Evolutionary conservation across 2,888 invertebrate species (phyloP).

Genomic region (Ochlodes sylvanus): DNA sequence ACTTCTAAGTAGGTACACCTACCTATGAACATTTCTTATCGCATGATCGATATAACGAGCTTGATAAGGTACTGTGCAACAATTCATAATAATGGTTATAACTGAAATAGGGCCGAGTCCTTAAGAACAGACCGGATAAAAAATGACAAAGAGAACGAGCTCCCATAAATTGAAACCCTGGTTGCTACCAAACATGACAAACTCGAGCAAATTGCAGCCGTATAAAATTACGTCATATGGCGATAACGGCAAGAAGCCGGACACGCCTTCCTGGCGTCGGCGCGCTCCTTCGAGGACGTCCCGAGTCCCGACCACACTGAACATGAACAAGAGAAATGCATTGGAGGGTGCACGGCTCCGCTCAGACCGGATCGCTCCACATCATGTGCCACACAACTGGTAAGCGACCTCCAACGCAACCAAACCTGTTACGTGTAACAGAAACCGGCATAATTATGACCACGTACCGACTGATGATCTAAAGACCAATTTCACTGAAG

Average conservation of each 20-base stretch:
- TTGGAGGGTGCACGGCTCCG: conserved; percentile 64
- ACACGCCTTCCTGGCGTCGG: conserved; percentile 80
- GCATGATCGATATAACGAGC: conserved; percentile 35
- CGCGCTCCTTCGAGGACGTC: conserved; percentile 72
- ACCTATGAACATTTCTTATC: conserved; percentile 45
- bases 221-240: conserved; percentile 75
- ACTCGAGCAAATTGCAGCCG: conserved; percentile 27
- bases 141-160: background rate
- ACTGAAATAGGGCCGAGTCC: background rate
- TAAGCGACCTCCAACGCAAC: conserved; percentile 80
- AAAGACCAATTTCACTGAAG: conserved; percentile 48
- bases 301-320: conserved; percentile 56
- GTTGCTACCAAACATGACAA: background rate
- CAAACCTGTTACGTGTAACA: conserved; percentile 82
- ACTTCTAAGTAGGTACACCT: background rate
- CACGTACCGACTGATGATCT: conserved; percentile 58
- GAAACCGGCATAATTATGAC: conserved; percentile 62
- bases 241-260: conserved; percentile 73
- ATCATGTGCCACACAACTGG: conserved; percentile 78
- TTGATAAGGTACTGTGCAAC: conserved; percentile 40
- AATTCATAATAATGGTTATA: conserved; percentile 23
- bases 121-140: background rate
- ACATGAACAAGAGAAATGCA: conserved; percentile 68
- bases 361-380: conserved; percentile 70
- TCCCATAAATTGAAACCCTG: conserved; percentile 9